Conservation (phyloP, 2,113 vertebrate genomes). For the Cephalopholis sonnerati region DNA sequence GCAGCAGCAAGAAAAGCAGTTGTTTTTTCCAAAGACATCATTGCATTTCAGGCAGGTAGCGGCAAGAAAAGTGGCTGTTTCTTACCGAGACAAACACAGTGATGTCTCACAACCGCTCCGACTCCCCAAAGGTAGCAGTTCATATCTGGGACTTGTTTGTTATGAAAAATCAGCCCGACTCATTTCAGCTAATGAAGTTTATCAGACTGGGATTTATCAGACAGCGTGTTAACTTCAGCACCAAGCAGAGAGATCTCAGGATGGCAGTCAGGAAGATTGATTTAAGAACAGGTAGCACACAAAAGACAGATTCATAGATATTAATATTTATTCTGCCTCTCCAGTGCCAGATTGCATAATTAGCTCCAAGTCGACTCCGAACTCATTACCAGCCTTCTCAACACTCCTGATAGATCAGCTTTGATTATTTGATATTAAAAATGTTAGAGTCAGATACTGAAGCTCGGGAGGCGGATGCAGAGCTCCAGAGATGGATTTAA, state of each 20-base stretch:
- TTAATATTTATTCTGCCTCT: slow-evolving; percentile 36
- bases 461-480: slow-evolving; percentile 28
- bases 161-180: background rate
- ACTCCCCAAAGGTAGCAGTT: background rate
- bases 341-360: slow-evolving; percentile 14
- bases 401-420: slow-evolving; percentile 15
- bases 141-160: background rate
- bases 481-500: slow-evolving; percentile 2
- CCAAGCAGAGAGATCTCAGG: slow-evolving; percentile 2
- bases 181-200: background rate
- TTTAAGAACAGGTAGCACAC: slow-evolving; percentile 22
- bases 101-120: no score
- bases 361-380: background rate
- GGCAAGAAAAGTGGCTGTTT: no score
- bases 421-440: slow-evolving; percentile 54
- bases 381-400: slow-evolving; percentile 3
- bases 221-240: background rate
- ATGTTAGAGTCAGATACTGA: background rate
- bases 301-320: slow-evolving; percentile 23
- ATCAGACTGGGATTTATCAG: slow-evolving; percentile 8
- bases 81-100: no score
- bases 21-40: no score
- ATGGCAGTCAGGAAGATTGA: slow-evolving; percentile 25
- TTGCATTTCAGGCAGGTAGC: no score
- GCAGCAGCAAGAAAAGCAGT: no score